Evolutionary conservation across 1,140 invertebrate species (phyloP), one percentile per base, ranked within the genome.

Genomic region (Aphelenchoides fujianensis): DNA sequence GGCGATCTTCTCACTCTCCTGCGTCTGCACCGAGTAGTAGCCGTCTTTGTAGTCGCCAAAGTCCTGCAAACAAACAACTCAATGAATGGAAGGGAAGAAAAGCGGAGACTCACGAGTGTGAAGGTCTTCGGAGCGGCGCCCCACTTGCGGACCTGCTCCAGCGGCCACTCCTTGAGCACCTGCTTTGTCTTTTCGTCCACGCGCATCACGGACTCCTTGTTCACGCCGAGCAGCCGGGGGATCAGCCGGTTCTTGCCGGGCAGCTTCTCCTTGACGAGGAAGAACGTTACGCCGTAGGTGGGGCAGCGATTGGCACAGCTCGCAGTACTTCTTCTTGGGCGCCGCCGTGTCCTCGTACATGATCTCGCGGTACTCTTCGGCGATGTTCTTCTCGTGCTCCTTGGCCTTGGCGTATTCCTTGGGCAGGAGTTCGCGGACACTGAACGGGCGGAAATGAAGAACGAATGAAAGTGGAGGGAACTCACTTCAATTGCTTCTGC

Each of bases 51-150:
- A 98, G 84, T 99, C 97, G 0, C 97, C 97, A 87, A 99, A 99
- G 87, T 99, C 97, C 74, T 77, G n/a, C n/a, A n/a, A n/a, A n/a
- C n/a, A n/a, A n/a, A n/a, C n/a, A n/a, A n/a, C n/a, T n/a, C n/a
- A n/a, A n/a, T n/a, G n/a, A n/a, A n/a, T n/a, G n/a, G n/a, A n/a
- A n/a, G n/a, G n/a, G n/a, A n/a, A n/a, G n/a, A n/a, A n/a, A n/a
- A n/a, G n/a, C n/a, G n/a, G n/a, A n/a, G n/a, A n/a, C n/a, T n/a
- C n/a, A n/a, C 87, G 37, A 99, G 88, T 0, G 95, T 98, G 84
- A 98, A 99, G n/a, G 94, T 97, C 85, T 98, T 98, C 0, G 94
- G 93, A 31, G 94, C 96, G 52, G 96, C 95, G 59, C 95, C 95
- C 96, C 96, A 99, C 70, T 95, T 88, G 71, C 93, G 88, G 0